Percentiles rank a stretch among this genome's conserved stretches.
These are phyloP conservation scores for Phaethon lepturus DNA, from an alignment of 2,113 vertebrate genomes.

Conservation along the genomic window DNA sequence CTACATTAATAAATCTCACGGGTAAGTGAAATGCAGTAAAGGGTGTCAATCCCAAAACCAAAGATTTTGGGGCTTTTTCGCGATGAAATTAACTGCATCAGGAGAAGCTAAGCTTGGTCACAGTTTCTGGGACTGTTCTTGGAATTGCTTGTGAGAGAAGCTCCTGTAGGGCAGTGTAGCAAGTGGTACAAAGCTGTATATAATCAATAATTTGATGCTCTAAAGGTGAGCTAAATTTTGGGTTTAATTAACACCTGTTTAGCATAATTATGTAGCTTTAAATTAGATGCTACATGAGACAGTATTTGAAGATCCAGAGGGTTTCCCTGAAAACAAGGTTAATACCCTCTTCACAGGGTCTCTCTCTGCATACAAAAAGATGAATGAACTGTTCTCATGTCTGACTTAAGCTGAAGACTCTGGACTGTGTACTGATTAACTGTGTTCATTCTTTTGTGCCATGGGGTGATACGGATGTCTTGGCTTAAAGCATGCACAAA, in stretches of 20 bases:
- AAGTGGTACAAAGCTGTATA: not conserved
- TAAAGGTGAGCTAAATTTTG: not conserved
- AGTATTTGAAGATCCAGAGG: not conserved
- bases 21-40: not conserved
- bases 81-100: rapidly evolving
- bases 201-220: not conserved
- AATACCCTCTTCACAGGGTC: not conserved
- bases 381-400: not conserved
- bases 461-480: not conserved
- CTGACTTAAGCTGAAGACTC: not conserved
- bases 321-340: not conserved
- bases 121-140: not conserved
- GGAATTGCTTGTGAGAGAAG: not conserved
- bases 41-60: not conserved
- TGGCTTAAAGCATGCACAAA: not conserved
- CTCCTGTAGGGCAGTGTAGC: not conserved
- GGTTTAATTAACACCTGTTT: not conserved
- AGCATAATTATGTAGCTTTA: not conserved
- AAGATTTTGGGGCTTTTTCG: not conserved
- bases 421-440: not conserved
- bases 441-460: not conserved
- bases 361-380: not conserved
- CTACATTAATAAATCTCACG: rapidly evolving
- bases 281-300: not conserved
- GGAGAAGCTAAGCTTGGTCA: not conserved